Evolutionary conservation across 2,797 vertebrate species (phyloP).

Genomic region (Thripadectes ignobilis): DNA sequence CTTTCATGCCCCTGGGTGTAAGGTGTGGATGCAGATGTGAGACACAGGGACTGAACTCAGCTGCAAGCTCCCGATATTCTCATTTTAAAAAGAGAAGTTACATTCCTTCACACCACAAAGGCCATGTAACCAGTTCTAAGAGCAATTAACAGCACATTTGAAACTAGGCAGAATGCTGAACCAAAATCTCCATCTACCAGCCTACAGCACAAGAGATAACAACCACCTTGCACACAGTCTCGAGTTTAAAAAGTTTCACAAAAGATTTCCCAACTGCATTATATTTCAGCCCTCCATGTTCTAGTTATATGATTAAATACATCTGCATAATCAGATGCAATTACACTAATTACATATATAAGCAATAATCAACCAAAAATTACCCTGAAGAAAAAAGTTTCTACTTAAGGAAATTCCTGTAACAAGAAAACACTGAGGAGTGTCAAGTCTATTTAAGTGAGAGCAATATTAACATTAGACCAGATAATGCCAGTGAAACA

Average conservation of each 20-base stretch:
- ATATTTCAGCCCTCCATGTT: slow-evolving; percentile 16
- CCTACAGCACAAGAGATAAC: background rate
- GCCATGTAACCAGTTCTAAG: background rate
- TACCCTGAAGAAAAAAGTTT: slow-evolving; percentile 40
- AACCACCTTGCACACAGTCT: background rate
- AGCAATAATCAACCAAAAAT: slow-evolving; percentile 69
- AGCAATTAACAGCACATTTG: background rate
- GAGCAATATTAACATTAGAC: background rate
- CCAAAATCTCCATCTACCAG: background rate
- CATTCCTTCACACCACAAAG: background rate
- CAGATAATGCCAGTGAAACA: background rate
- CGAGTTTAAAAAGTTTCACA: background rate
- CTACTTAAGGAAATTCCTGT: slow-evolving; percentile 53
- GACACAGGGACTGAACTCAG: background rate
- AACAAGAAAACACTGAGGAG: slow-evolving; percentile 3
- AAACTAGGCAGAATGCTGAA: background rate
- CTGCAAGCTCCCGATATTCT: background rate
- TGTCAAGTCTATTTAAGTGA: background rate
- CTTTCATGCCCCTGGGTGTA: background rate
- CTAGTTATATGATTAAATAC: slow-evolving; percentile 46
- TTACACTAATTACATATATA: slow-evolving; percentile 68
- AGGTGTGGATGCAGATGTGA: background rate
- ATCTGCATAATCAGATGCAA: slow-evolving; percentile 69
- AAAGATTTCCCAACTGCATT: slow-evolving; percentile 20
- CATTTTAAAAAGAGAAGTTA: background rate